Evolutionary conservation across 2,888 invertebrate genomes (phyloP), one percentile per base, ranked within the genome.

Genomic region (Sisyra terminalis): DNA sequence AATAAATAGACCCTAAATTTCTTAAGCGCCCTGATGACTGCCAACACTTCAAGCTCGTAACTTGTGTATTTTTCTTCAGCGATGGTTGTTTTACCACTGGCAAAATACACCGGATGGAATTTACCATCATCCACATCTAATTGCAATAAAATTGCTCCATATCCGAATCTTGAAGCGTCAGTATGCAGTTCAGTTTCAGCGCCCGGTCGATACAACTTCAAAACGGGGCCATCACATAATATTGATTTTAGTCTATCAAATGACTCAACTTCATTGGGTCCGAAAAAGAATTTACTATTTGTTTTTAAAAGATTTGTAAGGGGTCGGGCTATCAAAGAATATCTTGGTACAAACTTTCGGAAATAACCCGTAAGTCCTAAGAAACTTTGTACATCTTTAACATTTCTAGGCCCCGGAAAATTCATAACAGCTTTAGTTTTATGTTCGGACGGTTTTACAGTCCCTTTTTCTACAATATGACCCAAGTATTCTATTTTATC

Each of bases 151-250:
- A 38, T 17, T 9, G 16, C 38, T 10, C 38, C 15, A 11, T 16
- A 16, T 9, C 11, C 38, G 2, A n/a, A 14, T 3, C 8, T 17
- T 17, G 10, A 38, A 8, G 38, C 38, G 11, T 38, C 38, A 11
- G 17, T 17, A 15, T 17, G 38, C 3, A 38, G 11, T 18, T 38
- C 38, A 2, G 38, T 38, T 38, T 38, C 38, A 15, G 38, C 38
- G 17, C 17, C 10, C 3, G 15, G 38, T n/a, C 17, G 8, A 11
- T 16, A 38, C 10, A 16, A 9, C 8, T 9, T 8, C 10, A 38
- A 11, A 10, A 38, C 38, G 9, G 38, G 38, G 10, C 10, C 15
- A 8, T 8, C n/a, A 11, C 9, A n/a, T 16, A 38, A 3, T 3
- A 9, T 11, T 16, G 15, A 7, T 38, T 38, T 38, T 8, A 38